These are phyloP conservation scores for Lates calcarifer DNA, from an alignment of 2,113 vertebrate species.

Conservation along the genomic window DNA sequence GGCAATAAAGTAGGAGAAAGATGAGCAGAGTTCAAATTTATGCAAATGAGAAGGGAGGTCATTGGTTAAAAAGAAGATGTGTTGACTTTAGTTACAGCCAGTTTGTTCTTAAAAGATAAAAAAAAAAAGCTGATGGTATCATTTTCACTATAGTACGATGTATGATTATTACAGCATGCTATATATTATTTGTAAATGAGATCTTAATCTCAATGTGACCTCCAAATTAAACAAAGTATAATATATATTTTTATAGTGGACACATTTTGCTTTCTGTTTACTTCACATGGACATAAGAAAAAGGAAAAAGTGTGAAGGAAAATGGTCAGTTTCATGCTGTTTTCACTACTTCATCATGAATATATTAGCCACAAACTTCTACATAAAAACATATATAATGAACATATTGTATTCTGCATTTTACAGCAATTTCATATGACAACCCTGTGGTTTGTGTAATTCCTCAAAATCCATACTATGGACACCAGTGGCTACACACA, in stretches of 20 bases:
- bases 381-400: too few relatives aligned
- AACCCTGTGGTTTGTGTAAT: neutral
- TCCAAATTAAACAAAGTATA: too few relatives aligned
- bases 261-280: neutral
- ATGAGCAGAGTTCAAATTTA: slow-evolving; percentile 2
- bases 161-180: too few relatives aligned
- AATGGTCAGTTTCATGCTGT: neutral
- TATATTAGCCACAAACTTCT: neutral
- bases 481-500: neutral
- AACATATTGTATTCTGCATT: too few relatives aligned
- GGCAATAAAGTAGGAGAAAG: neutral
- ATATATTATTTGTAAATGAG: too few relatives aligned
- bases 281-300: neutral
- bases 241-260: neutral
- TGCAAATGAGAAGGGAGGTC: neutral
- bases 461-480: neutral
- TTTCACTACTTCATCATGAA: neutral
- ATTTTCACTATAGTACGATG: neutral
- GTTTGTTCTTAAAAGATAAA: slow-evolving; percentile 7
- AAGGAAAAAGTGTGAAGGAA: neutral
- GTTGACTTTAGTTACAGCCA: neutral
- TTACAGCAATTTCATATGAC: too few relatives aligned
- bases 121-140: neutral
- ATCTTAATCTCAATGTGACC: too few relatives aligned
- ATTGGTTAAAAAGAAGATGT: slow-evolving; percentile 1